Evolutionary conservation across 64 coral and sea anemone species (phyloP).

Genomic region (Pocillopora damicornis): DNA sequence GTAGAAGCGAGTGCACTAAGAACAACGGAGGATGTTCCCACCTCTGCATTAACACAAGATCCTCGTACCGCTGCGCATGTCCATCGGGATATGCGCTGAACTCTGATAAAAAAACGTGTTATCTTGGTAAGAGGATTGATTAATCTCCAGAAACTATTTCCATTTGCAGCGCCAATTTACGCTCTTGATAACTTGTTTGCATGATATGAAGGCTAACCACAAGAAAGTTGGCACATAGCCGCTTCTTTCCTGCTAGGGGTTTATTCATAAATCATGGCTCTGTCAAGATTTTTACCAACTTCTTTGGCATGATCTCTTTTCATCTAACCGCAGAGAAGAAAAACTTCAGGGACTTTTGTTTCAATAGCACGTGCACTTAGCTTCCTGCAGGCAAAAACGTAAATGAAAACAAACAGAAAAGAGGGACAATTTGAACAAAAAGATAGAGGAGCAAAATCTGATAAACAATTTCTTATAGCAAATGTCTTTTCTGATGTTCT

Average conservation of each 20-base stretch:
- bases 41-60: constrained; percentile 69
- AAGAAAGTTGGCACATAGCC: constrained; percentile 1
- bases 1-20: constrained; percentile 69
- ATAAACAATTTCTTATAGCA: not conserved
- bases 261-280: constrained; percentile 7
- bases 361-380: no score
- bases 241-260: not conserved
- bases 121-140: constrained; percentile 51
- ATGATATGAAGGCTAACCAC: not conserved
- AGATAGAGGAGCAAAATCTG: no score
- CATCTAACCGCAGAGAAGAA: no score
- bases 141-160: not conserved
- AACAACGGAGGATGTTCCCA: constrained; percentile 90
- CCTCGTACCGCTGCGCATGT: constrained; percentile 67
- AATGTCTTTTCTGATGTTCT: not conserved
- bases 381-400: no score
- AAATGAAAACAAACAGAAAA: no score
- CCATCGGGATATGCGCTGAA: constrained; percentile 67
- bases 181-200: not conserved
- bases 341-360: no score
- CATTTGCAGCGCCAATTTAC: no score
- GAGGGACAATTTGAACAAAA: no score
- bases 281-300: not conserved
- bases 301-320: no score
- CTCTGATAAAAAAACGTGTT: constrained; percentile 63